Evolutionary conservation across 2,113 vertebrate species (phyloP).

Genomic region (Rhynchopsitta pachyrhyncha): DNA sequence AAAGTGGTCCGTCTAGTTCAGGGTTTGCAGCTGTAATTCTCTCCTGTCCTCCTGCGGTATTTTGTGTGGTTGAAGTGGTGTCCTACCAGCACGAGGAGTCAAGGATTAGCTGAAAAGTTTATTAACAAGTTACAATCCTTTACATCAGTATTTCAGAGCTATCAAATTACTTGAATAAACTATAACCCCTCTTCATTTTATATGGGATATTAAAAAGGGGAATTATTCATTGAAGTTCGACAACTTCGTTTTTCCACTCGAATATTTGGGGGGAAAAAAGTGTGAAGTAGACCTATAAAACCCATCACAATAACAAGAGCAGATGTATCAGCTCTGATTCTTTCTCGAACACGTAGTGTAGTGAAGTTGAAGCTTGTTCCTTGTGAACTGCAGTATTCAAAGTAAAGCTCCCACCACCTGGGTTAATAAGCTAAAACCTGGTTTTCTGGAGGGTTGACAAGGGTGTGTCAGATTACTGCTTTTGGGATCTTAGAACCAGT

Average conservation of each 20-base stretch:
- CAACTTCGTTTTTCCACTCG: neutral
- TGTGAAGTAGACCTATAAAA: neutral
- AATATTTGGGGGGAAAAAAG: rapidly evolving
- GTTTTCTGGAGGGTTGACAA: neutral
- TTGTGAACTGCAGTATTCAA: neutral
- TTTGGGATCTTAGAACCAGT: neutral
- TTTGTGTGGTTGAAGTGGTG: neutral
- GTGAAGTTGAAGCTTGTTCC: neutral
- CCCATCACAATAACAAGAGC: neutral
- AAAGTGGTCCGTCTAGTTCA: neutral
- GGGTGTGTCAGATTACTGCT: neutral
- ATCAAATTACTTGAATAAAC: neutral
- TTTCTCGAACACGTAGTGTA: no score
- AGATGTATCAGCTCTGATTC: neutral
- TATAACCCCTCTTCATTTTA: neutral
- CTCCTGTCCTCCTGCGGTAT: neutral
- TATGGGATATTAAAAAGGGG: neutral
- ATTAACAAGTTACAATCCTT: neutral
- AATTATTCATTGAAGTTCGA: rapidly evolving
- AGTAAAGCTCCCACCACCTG: rapidly evolving
- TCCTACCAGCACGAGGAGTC: neutral
- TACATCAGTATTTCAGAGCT: neutral
- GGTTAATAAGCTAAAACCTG: neutral
- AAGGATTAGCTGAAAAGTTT: neutral
- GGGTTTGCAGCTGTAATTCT: neutral